Conservation (phyloP, 1,140 invertebrate species). For the Anthonomus grandis region DNA sequence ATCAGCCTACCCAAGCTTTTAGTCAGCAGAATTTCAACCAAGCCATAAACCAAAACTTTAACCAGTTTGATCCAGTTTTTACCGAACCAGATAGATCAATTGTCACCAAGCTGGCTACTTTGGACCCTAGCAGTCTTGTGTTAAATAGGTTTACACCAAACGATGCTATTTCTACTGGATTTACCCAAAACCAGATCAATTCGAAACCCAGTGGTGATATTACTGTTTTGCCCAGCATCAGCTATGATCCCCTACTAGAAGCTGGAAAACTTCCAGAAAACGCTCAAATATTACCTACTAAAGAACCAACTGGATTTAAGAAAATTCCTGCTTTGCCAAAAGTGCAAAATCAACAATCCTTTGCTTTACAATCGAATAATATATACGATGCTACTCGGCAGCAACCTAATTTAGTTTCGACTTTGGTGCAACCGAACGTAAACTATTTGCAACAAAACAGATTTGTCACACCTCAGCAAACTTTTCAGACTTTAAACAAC, state of each 20-base stretch:
- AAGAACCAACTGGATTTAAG: conserved; percentile 39
- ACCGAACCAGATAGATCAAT: conserved; percentile 20
- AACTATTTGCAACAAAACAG: no score
- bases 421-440: no score
- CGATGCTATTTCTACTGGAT: conserved; percentile 3
- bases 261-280: conserved; percentile 37
- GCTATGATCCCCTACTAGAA: conserved; percentile 40
- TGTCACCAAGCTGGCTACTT: conserved; percentile 16
- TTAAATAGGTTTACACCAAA: conserved; percentile 13
- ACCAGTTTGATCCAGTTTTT: conserved; percentile 23
- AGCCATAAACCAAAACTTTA: conserved; percentile 17
- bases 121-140: conserved; percentile 10
- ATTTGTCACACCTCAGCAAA: no score
- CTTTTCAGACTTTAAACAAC: no score
- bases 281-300: conserved; percentile 41
- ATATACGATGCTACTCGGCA: no score
- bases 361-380: no score
- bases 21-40: neutral
- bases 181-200: neutral
- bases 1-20: neutral
- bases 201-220: conserved; percentile 27
- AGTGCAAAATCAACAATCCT: conserved; percentile 6
- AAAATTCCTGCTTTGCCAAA: no score
- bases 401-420: no score
- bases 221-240: conserved; percentile 53